Conservation (phyloP, 64 coral and sea anemone species). For the Cladopsammia gracilis region DNA sequence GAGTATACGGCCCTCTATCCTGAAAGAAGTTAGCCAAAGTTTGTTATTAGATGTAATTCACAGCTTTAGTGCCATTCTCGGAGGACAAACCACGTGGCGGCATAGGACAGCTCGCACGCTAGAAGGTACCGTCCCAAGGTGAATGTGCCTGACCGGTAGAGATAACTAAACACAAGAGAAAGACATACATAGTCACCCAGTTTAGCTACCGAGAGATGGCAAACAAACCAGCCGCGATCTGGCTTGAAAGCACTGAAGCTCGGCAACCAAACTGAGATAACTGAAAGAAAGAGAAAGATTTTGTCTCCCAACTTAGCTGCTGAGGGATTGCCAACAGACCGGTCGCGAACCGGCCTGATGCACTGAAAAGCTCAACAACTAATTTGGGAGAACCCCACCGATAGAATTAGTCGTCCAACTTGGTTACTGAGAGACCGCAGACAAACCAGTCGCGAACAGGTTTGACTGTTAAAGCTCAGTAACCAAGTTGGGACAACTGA, state of each 20-base stretch:
- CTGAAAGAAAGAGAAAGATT: constrained; percentile 11
- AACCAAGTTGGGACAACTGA: constrained; percentile 13
- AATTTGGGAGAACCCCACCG: neutral
- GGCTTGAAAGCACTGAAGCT: constrained; percentile 14
- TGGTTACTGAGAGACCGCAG: constrained; percentile 8
- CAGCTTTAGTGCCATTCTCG: neutral
- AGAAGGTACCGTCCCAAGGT: neutral
- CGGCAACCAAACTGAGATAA: constrained; percentile 1
- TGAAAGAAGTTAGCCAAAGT: neutral
- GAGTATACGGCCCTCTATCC: neutral
- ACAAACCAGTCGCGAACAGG: constrained; percentile 30
- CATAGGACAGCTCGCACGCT: too few species aligned
- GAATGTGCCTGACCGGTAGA: neutral
- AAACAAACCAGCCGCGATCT: constrained; percentile 5
- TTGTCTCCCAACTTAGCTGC: neutral
- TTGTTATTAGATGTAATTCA: neutral
- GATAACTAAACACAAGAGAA: neutral
- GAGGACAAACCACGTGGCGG: neutral
- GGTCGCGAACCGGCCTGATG: constrained; percentile 12
- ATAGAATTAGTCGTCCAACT: constrained; percentile 7
- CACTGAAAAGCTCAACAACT: neutral
- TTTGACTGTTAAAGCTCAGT: neutral
- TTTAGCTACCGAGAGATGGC: constrained; percentile 12
- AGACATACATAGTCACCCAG: neutral
- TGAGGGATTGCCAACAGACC: constrained; percentile 24